Conservation (phyloP, 2,888 invertebrate species). For the Euproctis similis region DNA sequence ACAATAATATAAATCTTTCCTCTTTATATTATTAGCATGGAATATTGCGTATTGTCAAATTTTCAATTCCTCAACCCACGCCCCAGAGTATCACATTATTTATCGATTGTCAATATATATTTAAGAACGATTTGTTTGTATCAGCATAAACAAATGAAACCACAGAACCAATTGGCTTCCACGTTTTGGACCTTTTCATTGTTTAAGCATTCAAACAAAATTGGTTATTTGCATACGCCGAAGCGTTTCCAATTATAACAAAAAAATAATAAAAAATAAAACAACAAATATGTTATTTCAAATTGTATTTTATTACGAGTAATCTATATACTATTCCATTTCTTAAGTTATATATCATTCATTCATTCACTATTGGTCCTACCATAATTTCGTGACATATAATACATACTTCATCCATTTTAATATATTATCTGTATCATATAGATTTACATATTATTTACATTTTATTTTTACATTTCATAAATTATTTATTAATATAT, state of each 20-base stretch:
- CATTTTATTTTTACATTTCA: conserved; percentile 33
- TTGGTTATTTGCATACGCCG: conserved; percentile 1
- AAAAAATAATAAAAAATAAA: conserved; percentile 5
- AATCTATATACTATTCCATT: too few relatives aligned
- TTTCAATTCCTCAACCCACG: too few relatives aligned
- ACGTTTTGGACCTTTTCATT: neutral
- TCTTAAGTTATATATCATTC: conserved; percentile 19
- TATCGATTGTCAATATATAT: too few relatives aligned
- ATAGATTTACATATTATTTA: conserved; percentile 29
- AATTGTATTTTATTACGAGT: conserved; percentile 44
- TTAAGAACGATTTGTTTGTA: too few relatives aligned
- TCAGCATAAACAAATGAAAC: neutral
- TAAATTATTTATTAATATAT: conserved; percentile 16
- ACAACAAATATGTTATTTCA: conserved; percentile 32
- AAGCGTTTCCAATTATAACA: neutral
- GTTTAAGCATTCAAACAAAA: neutral
- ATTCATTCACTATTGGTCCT: conserved; percentile 53
- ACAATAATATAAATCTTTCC: too few relatives aligned
- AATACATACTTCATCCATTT: conserved; percentile 19
- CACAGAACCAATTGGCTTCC: neutral
- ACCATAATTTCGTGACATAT: conserved; percentile 30
- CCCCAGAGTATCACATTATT: too few relatives aligned
- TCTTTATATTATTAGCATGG: too few relatives aligned
- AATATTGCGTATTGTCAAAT: too few relatives aligned
- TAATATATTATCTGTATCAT: too few relatives aligned